Evolutionary conservation across 2,888 invertebrate species (phyloP).

Genomic region (Drosophila mercatorum): DNA sequence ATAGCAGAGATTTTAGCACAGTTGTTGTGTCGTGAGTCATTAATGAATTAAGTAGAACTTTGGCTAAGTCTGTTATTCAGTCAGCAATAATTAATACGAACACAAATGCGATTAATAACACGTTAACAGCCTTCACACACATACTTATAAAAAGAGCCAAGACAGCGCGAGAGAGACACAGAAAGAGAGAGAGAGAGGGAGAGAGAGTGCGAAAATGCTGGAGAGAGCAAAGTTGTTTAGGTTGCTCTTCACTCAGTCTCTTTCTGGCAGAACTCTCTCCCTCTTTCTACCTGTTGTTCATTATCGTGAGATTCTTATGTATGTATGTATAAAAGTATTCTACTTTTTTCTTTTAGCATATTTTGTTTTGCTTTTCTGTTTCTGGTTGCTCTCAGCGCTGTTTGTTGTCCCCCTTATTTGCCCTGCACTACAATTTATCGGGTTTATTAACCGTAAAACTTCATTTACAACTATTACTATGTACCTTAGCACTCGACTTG

Average conservation of each 20-base stretch:
- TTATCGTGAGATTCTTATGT: conserved; percentile 17
- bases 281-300: conserved; percentile 20
- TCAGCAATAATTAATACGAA: conserved; percentile 56
- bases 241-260: conserved; percentile 12
- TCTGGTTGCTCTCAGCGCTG: conserved; percentile 37
- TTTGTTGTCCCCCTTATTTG: conserved; percentile 48
- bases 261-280: background rate
- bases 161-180: conserved; percentile 1
- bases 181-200: background rate
- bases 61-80: conserved; percentile 34
- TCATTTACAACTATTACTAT: conserved; percentile 49
- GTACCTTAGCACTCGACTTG: conserved; percentile 39
- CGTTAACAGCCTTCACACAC: conserved; percentile 45
- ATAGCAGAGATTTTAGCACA: conserved; percentile 20
- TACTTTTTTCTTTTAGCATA: conserved; percentile 43
- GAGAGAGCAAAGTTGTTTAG: conserved; percentile 2
- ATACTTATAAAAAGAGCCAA: conserved; percentile 9
- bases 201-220: background rate
- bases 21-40: conserved; percentile 44
- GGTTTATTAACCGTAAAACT: conserved; percentile 67
- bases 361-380: conserved; percentile 71
- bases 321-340: background rate
- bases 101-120: conserved; percentile 47
- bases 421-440: conserved; percentile 58
- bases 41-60: conserved; percentile 38